Evolutionary conservation across 37 sponge, comb jelly and placozoan genomes (phyloP).

Genomic region (Chondrosia reniformis): DNA sequence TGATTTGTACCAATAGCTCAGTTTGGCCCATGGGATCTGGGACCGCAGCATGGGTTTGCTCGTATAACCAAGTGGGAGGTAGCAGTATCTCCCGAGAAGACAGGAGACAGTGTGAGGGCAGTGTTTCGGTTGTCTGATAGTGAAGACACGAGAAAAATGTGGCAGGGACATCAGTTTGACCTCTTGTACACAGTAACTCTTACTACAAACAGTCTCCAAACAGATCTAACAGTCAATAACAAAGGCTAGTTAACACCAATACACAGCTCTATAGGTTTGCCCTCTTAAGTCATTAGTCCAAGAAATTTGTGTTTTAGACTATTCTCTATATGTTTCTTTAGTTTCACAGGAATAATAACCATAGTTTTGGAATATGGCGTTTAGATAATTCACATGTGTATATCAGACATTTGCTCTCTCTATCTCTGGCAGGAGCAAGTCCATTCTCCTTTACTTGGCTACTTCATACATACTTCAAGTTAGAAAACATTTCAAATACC

Average conservation of each 20-base stretch:
- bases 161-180: conserved; percentile 61
- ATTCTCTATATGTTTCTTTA: too few relatives aligned
- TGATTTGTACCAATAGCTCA: conserved; percentile 50
- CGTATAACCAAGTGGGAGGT: conserved; percentile 69
- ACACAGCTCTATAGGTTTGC: not conserved
- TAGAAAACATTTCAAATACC: conserved; percentile 64
- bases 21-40: conserved; percentile 91
- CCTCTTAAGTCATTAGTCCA: too few relatives aligned
- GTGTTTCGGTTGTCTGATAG: conserved; percentile 66
- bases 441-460: conserved; percentile 78
- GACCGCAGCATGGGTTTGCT: conserved; percentile 96
- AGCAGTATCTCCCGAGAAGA: conserved; percentile 46
- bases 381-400: too few relatives aligned
- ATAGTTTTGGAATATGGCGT: too few relatives aligned
- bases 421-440: conserved; percentile 14
- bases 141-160: conserved; percentile 67
- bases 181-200: conserved; percentile 29
- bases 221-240: conserved; percentile 18
- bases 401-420: not conserved
- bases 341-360: too few relatives aligned
- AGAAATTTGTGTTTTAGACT: too few relatives aligned
- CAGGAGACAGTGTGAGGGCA: conserved; percentile 56
- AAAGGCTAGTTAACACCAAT: conserved; percentile 36
- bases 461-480: conserved; percentile 83
- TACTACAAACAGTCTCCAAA: conserved; percentile 19